Evolutionary conservation across 2,797 vertebrate species (phyloP), one percentile per base, ranked within the genome.

Genomic region (Cottoperca gobio): DNA sequence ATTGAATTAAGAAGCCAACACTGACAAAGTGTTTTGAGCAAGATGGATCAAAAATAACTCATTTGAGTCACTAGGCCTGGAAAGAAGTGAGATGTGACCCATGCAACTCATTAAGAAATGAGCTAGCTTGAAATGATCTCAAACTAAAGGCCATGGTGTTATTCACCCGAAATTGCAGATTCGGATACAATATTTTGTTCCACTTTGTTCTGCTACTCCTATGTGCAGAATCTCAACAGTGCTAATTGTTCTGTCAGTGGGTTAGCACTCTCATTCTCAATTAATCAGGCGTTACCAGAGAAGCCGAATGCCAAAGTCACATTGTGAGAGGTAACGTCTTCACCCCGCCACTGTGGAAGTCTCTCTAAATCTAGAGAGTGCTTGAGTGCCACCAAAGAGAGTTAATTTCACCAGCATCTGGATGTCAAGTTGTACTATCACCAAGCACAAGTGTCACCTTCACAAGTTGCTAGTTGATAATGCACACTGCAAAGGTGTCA

Each of bases 171-270:
- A 77, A 61, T 23, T 61, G 26, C 52, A 77, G 33, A 70, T 53
- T 61, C 40, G 31, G 8, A 60, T 64, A 21, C 52, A 70, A 60
- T 59, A 23, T 33, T 21, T 58, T 77, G 65, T 79, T 82, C 37
- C 35, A 69, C 42, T 68, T 76, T 79, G 24, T 63, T 59, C 54
- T 61, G 35, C 14, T 33, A 59, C 45, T 70, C 42, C 21, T 42
- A 57, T 58, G 62, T 76, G 50, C 43, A 69, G 39, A 73, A 65
- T 54, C 40, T 69, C 23, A 0, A 48, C 52, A 55, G 83, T 79
- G 88, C 68, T 93, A 94, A 94, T 90, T 94, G 85, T 82, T 74
- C 73, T 90, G 86, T 92, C 90, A 89, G 42, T 59, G 28, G 58
- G 61, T 86, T 85, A 88, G 78, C 75, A 86, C 81, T 79, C 70